Evolutionary conservation across 2,113 vertebrate genomes (phyloP).

Genomic region (Dicaeum eximium): DNA sequence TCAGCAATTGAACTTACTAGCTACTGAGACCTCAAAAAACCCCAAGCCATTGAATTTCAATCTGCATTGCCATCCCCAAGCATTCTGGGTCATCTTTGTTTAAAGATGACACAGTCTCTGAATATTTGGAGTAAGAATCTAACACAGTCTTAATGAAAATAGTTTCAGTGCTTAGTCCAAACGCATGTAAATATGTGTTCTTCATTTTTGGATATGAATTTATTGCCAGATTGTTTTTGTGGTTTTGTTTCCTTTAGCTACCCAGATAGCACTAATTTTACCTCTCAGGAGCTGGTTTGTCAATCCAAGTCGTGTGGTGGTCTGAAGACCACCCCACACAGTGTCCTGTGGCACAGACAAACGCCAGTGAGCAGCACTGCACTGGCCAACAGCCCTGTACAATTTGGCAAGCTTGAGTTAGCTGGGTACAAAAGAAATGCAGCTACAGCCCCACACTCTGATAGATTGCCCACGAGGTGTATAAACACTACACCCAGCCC

Average conservation of each 20-base stretch:
- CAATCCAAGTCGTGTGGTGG: not conserved
- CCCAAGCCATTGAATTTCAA: not conserved
- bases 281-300: not conserved
- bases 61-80: not conserved
- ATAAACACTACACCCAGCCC: not conserved
- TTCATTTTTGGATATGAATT: not conserved
- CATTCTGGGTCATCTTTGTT: not conserved
- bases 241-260: not conserved
- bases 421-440: not conserved
- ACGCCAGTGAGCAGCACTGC: not conserved
- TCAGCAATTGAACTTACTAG: not conserved
- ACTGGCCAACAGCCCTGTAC: not conserved
- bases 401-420: not conserved
- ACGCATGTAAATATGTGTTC: not conserved
- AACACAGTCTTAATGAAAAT: not conserved
- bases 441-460: not conserved
- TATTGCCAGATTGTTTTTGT: not conserved
- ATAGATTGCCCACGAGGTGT: not conserved
- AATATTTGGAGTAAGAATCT: not conserved
- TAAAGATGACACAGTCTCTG: not conserved
- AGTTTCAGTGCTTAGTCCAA: not conserved
- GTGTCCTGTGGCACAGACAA: not conserved
- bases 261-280: not conserved
- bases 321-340: not conserved
- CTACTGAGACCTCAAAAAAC: not conserved